Evolutionary conservation across 1,140 invertebrate genomes (phyloP), one percentile per base, ranked within the genome.

Genomic region (Aphidius gifuensis): DNA sequence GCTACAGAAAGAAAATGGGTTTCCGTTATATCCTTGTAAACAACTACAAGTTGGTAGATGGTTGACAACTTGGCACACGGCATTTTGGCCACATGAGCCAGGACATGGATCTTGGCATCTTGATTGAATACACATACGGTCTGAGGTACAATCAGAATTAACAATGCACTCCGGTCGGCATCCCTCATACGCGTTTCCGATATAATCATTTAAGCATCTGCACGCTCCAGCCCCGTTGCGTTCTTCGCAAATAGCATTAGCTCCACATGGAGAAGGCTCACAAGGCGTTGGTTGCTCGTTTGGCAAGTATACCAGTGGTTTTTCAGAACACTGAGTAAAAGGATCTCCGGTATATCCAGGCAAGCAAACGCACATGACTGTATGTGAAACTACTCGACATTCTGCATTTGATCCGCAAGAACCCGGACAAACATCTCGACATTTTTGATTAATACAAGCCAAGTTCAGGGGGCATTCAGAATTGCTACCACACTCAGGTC

Each of bases 11-110:
- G 55, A 61, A 64, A 90, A 91, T 7, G 91, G 86, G 80, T 93
- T 83, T 45, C 91, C 91, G 59, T 83, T 84, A 68, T 85, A 90
- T 44, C 86, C 86, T 32, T 77, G 65, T 64, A 83, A 74, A 75
- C 90, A 92, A 44, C 82, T 80, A 74, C 91, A 93, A 65, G 86
- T 85, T 32, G 91, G 86, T 38, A 87, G 83, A 74, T 93, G 91
- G 71, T 88, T 89, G 1, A 90, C 78, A 44, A 92, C 88, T 60
- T 86, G 80, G 74, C 92, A 93, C 42, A 87, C 75, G 2, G 90
- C 86, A 71, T 87, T 86, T 54, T 74, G 71, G 9, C 91, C 90
- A 72, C 92, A 94, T 6, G 88, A 84, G 54, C 90, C 89, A 2
- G 86, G 82, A 70, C 91, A 93, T 1, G 91, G 90, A 74, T 92